Conservation (phyloP, 2,888 invertebrate species). For the Chalcis sispes region DNA sequence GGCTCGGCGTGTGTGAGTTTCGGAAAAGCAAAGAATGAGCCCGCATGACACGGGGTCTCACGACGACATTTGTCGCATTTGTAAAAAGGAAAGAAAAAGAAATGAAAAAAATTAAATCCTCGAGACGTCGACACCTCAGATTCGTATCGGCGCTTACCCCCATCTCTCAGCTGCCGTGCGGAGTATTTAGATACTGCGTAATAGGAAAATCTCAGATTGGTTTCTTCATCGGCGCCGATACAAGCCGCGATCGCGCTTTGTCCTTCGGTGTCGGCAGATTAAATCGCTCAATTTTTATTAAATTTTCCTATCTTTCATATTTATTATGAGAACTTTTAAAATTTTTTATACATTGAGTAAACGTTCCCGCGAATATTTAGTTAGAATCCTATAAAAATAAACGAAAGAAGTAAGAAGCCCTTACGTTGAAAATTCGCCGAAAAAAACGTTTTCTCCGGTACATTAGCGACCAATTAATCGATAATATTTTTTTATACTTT, state of each 20-base stretch:
- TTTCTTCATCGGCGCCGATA: slow-evolving; percentile 11
- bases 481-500: too few species aligned
- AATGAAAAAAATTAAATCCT: slow-evolving; percentile 11
- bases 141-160: slow-evolving; percentile 61
- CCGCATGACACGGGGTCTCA: slow-evolving; percentile 41
- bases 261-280: slow-evolving; percentile 20
- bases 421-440: too few species aligned
- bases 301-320: slow-evolving; percentile 22
- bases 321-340: slow-evolving; percentile 2
- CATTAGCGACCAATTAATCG: too few species aligned
- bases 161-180: too few species aligned
- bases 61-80: not conserved
- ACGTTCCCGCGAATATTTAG: too few species aligned
- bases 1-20: slow-evolving; percentile 8
- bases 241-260: too few species aligned
- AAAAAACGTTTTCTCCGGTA: too few species aligned
- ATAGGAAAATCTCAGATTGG: too few species aligned
- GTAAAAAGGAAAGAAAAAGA: not conserved
- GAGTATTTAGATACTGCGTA: too few species aligned
- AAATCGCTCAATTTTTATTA: slow-evolving; percentile 31
- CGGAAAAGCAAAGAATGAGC: slow-evolving; percentile 49
- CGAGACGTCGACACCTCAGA: slow-evolving; percentile 64
- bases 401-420: too few species aligned
- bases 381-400: too few species aligned
- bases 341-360: not conserved